Evolutionary conservation across 1,140 invertebrate species (phyloP).

Genomic region (Teleopsis dalmanni): DNA sequence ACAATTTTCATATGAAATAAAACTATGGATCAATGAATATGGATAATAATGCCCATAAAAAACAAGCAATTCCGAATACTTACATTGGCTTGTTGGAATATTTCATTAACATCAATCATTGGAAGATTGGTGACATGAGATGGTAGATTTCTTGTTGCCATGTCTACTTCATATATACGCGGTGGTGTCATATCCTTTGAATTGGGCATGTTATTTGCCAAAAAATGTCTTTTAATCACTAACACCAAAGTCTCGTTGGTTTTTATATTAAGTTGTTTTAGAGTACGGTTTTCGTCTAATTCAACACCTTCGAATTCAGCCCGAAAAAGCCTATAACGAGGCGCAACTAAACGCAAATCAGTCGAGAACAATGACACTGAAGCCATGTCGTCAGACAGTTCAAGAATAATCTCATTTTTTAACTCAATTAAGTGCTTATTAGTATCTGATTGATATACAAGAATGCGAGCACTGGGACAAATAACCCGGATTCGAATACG

Average conservation of each 20-base stretch:
- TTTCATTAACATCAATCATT: constrained; percentile 40
- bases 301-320: constrained; percentile 34
- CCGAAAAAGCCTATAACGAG: constrained; percentile 31
- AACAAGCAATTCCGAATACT: no score
- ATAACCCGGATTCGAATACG: constrained; percentile 29
- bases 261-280: constrained; percentile 26
- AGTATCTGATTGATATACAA: constrained; percentile 31
- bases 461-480: constrained; percentile 35
- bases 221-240: constrained; percentile 21
- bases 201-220: constrained; percentile 18
- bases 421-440: constrained; percentile 33
- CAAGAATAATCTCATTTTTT: constrained; percentile 36
- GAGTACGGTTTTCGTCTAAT: constrained; percentile 27
- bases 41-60: no score
- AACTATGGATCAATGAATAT: background rate
- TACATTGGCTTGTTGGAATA: constrained; percentile 42
- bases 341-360: constrained; percentile 31
- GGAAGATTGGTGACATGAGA: constrained; percentile 18
- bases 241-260: constrained; percentile 36
- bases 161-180: constrained; percentile 28
- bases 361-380: constrained; percentile 36
- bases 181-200: constrained; percentile 29
- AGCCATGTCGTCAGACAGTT: constrained; percentile 33
- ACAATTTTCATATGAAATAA: background rate
- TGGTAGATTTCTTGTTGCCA: constrained; percentile 25